These are phyloP conservation scores for Romanogobio albipinnatus DNA, from an alignment of 2,113 vertebrate species.

Conservation along the genomic window DNA sequence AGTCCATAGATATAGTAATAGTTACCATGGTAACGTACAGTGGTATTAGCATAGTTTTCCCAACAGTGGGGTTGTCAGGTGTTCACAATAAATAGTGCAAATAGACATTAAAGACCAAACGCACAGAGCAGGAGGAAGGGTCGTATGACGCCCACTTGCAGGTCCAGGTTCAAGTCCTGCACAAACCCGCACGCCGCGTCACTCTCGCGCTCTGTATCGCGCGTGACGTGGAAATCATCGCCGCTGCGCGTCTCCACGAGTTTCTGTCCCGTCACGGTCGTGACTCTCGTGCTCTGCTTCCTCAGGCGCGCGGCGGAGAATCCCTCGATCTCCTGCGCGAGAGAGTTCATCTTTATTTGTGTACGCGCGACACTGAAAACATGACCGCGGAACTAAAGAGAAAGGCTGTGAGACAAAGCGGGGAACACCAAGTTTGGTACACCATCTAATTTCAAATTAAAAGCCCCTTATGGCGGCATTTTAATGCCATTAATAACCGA, in stretches of 20 bases:
- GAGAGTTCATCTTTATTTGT: conserved; percentile 81
- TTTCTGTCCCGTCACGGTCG: conserved; percentile 83
- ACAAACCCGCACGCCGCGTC: conserved; percentile 81
- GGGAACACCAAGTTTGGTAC: not conserved
- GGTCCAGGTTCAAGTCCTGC: conserved; percentile 84
- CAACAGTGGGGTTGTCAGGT: not conserved
- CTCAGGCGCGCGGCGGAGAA: conserved; percentile 84
- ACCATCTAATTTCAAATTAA: conserved; percentile 29
- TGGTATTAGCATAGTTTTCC: not conserved
- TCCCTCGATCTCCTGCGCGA: conserved; percentile 84
- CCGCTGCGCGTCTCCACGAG: conserved; percentile 85
- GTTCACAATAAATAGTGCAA: not conserved
- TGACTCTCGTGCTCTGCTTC: conserved; percentile 87
- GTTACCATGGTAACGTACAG: not conserved
- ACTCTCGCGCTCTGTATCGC: conserved; percentile 63
- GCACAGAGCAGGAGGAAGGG: conserved; percentile 92
- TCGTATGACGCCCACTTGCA: conserved; percentile 86
- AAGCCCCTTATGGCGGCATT: too few species aligned
- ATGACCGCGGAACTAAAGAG: not conserved
- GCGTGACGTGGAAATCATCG: conserved; percentile 72
- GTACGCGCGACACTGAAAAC: not conserved
- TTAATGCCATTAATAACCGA: too few species aligned
- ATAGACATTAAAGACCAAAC: conserved; percentile 31
- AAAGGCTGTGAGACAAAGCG: not conserved
- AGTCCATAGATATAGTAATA: not conserved